phyloP scores from a whole-genome alignment of 1,140 invertebrate species.

The Cylas formicarius region DNA sequence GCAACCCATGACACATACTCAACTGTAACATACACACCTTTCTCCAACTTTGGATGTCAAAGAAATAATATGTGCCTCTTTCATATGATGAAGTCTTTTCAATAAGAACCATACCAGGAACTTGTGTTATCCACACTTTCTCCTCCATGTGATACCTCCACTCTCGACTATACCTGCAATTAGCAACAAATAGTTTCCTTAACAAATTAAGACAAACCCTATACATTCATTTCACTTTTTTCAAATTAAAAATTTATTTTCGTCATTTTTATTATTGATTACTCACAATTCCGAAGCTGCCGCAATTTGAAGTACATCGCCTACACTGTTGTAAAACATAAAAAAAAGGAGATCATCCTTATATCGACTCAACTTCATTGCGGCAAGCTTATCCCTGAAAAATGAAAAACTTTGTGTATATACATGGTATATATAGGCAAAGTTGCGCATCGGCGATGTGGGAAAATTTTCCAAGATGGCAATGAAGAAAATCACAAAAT shows the following conservation, averaged over 20 bases:
- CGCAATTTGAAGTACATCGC: conserved; percentile 93
- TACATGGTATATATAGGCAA: not conserved
- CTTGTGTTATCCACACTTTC: conserved; percentile 97
- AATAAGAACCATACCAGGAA: conserved; percentile 81
- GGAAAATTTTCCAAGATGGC: too few relatives aligned
- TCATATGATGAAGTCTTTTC: conserved; percentile 95
- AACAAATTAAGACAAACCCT: not conserved
- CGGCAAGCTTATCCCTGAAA: conserved; percentile 83
- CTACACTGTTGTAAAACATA: conserved; percentile 98
- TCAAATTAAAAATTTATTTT: not conserved
- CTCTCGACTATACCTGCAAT: conserved; percentile 82
- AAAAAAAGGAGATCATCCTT: conserved; percentile 99
- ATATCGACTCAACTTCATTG: conserved; percentile 91
- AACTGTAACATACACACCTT: too few relatives aligned
- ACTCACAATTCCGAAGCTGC: conserved; percentile 95
- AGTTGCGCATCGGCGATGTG: too few relatives aligned
- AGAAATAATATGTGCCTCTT: conserved; percentile 97
- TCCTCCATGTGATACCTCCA: conserved; percentile 99
- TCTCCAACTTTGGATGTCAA: conserved; percentile 94
- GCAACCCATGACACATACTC: too few relatives aligned
- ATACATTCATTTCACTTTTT: too few relatives aligned
- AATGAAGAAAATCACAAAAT: not conserved
- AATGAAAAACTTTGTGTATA: conserved; percentile 4
- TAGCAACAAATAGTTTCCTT: conserved; percentile 6
- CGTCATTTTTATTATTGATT: not conserved